Conservation (phyloP, 2,888 invertebrate genomes). For the Heliconius aoede region DNA sequence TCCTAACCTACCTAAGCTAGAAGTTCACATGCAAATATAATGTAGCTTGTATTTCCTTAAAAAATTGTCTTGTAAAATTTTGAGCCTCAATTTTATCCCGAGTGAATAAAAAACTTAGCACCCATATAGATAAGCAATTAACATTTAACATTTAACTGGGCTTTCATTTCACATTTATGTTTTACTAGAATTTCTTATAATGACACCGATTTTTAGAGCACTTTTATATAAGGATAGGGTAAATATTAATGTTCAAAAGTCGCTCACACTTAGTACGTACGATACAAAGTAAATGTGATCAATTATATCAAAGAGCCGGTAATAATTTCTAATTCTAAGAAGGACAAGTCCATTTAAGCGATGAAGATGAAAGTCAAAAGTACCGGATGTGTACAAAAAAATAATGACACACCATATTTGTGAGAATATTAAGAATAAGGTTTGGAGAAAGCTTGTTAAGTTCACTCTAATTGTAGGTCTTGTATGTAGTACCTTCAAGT, state of each 20-base stretch:
- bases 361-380: slow-evolving; percentile 46
- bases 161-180: no score
- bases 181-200: no score
- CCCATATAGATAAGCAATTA: no score
- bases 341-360: slow-evolving; percentile 43
- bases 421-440: slow-evolving; percentile 4
- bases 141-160: no score
- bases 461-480: not conserved
- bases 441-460: not conserved
- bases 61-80: no score
- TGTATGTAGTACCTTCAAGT: slow-evolving; percentile 6
- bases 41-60: no score
- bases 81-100: no score
- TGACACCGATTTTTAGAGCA: not conserved
- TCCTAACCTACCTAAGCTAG: no score
- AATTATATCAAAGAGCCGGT: slow-evolving; percentile 44
- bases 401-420: slow-evolving; percentile 1
- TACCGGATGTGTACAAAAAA: slow-evolving; percentile 37
- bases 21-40: no score
- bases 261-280: slow-evolving; percentile 35
- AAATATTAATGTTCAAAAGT: not conserved
- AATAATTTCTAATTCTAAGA: slow-evolving; percentile 45
- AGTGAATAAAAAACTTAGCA: no score
- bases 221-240: not conserved
- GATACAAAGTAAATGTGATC: slow-evolving; percentile 25